A percentile compares a stretch with the other conserved stretches of the same genome.
phyloP scores from a whole-genome alignment of 2,888 invertebrate genomes.

The Arge pagana region DNA sequence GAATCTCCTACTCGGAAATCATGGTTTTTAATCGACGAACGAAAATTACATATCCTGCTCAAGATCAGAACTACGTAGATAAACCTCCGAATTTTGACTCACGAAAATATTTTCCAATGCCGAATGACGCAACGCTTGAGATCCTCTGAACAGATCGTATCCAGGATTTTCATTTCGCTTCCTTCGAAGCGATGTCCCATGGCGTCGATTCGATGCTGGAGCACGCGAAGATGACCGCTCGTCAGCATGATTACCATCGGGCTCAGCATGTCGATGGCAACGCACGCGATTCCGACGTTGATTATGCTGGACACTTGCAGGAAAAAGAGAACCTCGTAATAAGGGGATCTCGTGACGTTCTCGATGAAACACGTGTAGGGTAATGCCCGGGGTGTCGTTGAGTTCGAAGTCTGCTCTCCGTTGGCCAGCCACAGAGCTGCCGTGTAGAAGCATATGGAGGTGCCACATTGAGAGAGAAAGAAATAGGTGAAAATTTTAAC shows the following conservation, averaged over 20 bases:
- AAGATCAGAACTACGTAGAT: no score
- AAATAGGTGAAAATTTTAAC: conserved; percentile 30
- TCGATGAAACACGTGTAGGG: conserved; percentile 32
- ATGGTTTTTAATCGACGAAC: no score
- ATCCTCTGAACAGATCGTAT: no score
- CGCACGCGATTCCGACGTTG: conserved; percentile 30
- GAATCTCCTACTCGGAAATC: no score
- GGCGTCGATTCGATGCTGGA: conserved; percentile 18
- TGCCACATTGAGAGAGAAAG: conserved; percentile 28
- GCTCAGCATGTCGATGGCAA: conserved; percentile 33
- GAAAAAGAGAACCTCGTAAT: conserved; percentile 33
- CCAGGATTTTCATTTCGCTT: no score
- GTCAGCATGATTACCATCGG: conserved; percentile 32
- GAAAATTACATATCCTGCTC: no score
- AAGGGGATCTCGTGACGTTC: conserved; percentile 31
- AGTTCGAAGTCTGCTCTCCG: conserved; percentile 19
- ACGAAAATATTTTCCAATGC: no score
- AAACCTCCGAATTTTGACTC: no score
- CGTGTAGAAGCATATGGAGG: conserved; percentile 29
- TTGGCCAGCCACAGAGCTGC: conserved; percentile 24
- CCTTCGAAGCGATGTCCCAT: conserved; percentile 5
- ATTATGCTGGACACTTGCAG: conserved; percentile 29
- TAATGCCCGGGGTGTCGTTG: conserved; percentile 28
- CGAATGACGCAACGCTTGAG: no score
- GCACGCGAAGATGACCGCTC: conserved; percentile 35